A percentile compares a stretch with the other conserved stretches of the same genome.
Conservation (phyloP, 2,888 invertebrate genomes). For the Disparrhopalites patrizii region DNA sequence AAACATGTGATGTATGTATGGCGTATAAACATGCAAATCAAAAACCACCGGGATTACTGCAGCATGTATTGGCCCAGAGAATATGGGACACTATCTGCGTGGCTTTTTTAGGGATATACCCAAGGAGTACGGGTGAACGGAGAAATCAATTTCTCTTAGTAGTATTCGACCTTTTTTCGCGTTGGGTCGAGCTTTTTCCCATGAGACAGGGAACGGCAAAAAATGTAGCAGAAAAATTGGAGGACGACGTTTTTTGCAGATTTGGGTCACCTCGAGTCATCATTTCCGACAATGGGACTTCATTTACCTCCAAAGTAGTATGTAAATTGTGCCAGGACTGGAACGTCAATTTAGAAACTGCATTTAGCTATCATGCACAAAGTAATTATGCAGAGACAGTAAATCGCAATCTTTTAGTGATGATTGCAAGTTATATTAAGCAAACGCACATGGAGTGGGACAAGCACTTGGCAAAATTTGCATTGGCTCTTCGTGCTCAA, state of each 20-base stretch:
- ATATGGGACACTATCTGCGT: constrained; percentile 31
- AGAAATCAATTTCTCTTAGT: constrained; percentile 33
- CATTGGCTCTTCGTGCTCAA: constrained; percentile 27
- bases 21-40: constrained; percentile 24
- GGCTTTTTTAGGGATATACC: constrained; percentile 37
- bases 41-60: constrained; percentile 31
- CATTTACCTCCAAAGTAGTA: constrained; percentile 31
- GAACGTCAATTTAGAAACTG: constrained; percentile 25
- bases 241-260: constrained; percentile 36
- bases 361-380: constrained; percentile 30
- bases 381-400: constrained; percentile 32
- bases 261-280: constrained; percentile 32
- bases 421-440: constrained; percentile 26
- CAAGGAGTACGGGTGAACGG: not conserved
- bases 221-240: constrained; percentile 26
- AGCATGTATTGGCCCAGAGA: not conserved
- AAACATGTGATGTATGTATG: constrained; percentile 36
- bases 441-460: constrained; percentile 25
- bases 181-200: constrained; percentile 38
- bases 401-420: constrained; percentile 27
- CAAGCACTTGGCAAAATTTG: constrained; percentile 25
- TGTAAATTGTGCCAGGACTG: constrained; percentile 27
- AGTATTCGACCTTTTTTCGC: constrained; percentile 29
- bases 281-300: constrained; percentile 34
- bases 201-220: constrained; percentile 31